Percentiles rank a stretch among this genome's conserved stretches.
These are phyloP conservation scores for Anastrepha obliqua DNA, from an alignment of 1,140 invertebrate species.

Conservation along the genomic window DNA sequence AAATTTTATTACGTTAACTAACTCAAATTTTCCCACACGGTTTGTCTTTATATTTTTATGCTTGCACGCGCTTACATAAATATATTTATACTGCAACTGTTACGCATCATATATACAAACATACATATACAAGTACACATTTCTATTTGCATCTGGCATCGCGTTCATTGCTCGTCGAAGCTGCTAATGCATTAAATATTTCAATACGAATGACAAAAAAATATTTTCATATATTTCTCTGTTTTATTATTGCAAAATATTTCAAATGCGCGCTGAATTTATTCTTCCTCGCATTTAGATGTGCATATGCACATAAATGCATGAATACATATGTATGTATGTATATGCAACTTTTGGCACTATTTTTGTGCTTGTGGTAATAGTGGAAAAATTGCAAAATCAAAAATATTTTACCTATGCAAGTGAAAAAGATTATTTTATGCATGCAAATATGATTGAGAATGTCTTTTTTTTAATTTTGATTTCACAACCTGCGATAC, in stretches of 20 bases:
- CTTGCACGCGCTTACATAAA: too few species aligned
- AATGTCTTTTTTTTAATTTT: not conserved
- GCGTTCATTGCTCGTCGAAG: not conserved
- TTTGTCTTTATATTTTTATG: not conserved
- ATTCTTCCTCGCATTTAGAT: not conserved
- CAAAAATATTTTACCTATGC: not conserved
- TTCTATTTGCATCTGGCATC: not conserved
- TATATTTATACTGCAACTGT: not conserved
- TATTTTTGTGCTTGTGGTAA: not conserved
- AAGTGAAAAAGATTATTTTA: too few species aligned
- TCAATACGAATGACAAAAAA: too few species aligned
- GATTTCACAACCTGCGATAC: too few species aligned
- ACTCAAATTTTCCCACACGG: not conserved
- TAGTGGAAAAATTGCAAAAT: not conserved
- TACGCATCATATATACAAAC: not conserved
- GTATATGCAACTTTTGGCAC: not conserved
- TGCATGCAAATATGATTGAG: too few species aligned
- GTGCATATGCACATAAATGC: not conserved
- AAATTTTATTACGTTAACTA: too few species aligned
- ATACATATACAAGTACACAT: not conserved
- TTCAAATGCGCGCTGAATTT: not conserved
- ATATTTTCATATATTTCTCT: not conserved
- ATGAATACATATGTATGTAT: not conserved
- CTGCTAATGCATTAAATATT: constrained; percentile 14
- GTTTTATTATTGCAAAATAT: not conserved